These are phyloP conservation scores for Halichondria panicea DNA, from an alignment of 37 sponge, comb jelly and placozoan species.

Conservation along the genomic window DNA sequence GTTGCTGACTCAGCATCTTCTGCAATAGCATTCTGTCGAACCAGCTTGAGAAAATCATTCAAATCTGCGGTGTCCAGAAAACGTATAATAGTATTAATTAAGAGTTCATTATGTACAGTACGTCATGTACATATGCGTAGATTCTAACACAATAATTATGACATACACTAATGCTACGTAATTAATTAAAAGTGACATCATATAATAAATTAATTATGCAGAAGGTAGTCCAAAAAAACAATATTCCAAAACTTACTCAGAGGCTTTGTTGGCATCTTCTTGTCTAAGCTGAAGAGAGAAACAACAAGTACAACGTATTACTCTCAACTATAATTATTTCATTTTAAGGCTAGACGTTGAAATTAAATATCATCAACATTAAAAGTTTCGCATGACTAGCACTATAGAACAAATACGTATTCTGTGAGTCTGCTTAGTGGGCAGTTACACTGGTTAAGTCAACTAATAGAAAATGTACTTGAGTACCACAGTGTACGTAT, in stretches of 20 bases:
- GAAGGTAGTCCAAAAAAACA: neutral
- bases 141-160: neutral
- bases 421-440: too few species aligned
- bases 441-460: too few species aligned
- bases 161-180: neutral
- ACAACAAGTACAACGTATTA: neutral
- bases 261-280: conserved; percentile 42
- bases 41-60: conserved; percentile 38
- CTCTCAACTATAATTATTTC: too few species aligned
- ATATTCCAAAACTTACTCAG: conserved; percentile 18
- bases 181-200: neutral
- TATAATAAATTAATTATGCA: neutral
- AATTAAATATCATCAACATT: too few species aligned
- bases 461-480: too few species aligned
- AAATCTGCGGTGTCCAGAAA: neutral
- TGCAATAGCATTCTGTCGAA: conserved; percentile 44
- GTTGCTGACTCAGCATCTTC: conserved; percentile 60
- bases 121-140: neutral
- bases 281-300: conserved; percentile 5
- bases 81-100: neutral
- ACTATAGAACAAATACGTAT: too few species aligned
- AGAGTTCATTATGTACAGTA: neutral
- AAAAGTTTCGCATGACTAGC: too few species aligned
- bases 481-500: too few species aligned
- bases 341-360: too few species aligned